Evolutionary conservation across 2,797 vertebrate genomes (phyloP), one percentile per base, ranked within the genome.

Genomic region (Parambassis ranga): DNA sequence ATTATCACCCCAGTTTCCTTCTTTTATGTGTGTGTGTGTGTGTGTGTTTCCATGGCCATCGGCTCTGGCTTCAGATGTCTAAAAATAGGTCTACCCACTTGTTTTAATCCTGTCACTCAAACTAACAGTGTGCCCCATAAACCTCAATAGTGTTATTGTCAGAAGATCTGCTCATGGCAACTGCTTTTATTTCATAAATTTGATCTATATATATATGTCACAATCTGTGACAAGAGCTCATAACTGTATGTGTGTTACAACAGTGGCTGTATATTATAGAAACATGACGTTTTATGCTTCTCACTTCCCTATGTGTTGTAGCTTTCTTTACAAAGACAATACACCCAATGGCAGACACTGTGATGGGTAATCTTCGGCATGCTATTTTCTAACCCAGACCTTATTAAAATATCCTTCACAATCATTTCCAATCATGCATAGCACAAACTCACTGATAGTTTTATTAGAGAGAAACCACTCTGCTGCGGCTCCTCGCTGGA

Each of bases 71-170:
- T 61, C 60, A 37, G n/a, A 30, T 32, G 39, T 65, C 73, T 71
- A 75, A 73, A 84, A 72, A 82, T 78, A 86, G 44, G 35, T 18
- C 37, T 49, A 33, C 56, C 44, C 50, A 31, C 48, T 31, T 26
- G 32, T 75, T 84, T 87, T 70, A 81, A 79, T 71, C 60, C 65
- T 75, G 74, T 81, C 83, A 84, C 71, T 83, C 69, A 71, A 74
- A 74, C 75, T 47, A 71, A 55, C 71, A 71, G 23, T 35, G 60
- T 76, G 84, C 32, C 77, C 81, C 72, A 87, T 57, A 86, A 87
- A 83, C 77, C 76, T 87, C 74, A 74, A 84, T 85, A 68, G 65
- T 77, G 37, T 69, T 79, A 75, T 72, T 83, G 78, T 84, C 62
- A 78, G 66, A 67, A 61, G 65, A 77, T 47, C 57, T 49, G 61